A percentile compares a stretch with the other conserved stretches of the same genome.
Conservation (phyloP, 2,888 invertebrate species). For the Phanerotoma sp. region DNA sequence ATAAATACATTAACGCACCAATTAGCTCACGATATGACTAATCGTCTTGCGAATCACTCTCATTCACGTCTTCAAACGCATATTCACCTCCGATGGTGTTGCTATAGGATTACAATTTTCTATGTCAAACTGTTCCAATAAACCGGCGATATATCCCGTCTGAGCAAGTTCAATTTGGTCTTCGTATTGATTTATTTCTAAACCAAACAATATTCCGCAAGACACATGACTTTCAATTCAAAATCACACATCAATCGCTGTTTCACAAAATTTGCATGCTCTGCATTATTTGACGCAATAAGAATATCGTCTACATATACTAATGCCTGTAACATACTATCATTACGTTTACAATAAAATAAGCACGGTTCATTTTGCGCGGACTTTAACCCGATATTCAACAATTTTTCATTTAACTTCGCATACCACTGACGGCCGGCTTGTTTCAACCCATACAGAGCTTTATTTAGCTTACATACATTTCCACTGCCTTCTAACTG, state of each 20-base stretch:
- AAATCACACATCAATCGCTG: constrained; percentile 10
- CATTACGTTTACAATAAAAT: not conserved
- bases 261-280: not conserved
- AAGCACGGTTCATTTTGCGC: constrained; percentile 18
- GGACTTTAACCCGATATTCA: constrained; percentile 9
- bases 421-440: constrained; percentile 31
- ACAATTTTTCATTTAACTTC: constrained; percentile 9
- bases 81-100: constrained; percentile 1
- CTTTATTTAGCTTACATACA: constrained; percentile 17
- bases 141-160: constrained; percentile 23
- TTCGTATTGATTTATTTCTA: constrained; percentile 25
- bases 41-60: not conserved
- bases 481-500: constrained; percentile 14
- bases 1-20: constrained; percentile 26
- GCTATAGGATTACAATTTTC: constrained; percentile 12
- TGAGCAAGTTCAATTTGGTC: constrained; percentile 25
- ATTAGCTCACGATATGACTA: constrained; percentile 23
- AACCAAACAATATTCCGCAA: constrained; percentile 29
- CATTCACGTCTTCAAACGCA: too few species aligned
- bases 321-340: constrained; percentile 5
- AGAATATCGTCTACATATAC: constrained; percentile 31
- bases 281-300: constrained; percentile 8
- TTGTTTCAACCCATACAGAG: constrained; percentile 27
- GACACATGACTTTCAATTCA: constrained; percentile 27
- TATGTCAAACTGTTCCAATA: constrained; percentile 29